These are phyloP conservation scores for Trachelus tabidus DNA, from an alignment of 2,888 invertebrate genomes.

Conservation along the genomic window DNA sequence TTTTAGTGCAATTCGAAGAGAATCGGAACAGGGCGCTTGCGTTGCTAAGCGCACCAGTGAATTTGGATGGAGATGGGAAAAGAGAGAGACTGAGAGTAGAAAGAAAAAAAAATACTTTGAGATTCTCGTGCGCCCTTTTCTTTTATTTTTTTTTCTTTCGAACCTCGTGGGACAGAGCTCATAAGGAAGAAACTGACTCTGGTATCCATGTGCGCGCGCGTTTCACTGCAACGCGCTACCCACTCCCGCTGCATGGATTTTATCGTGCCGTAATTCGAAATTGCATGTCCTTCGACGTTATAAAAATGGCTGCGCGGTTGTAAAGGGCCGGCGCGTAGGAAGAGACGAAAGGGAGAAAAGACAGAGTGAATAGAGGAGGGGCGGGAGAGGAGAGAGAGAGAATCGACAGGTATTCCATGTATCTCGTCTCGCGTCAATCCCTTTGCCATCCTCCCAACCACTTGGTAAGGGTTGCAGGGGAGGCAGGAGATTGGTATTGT, in stretches of 20 bases:
- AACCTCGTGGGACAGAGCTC: not conserved
- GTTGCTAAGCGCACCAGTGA: not conserved
- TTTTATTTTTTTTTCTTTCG: not conserved
- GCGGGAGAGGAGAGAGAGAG: too few species aligned
- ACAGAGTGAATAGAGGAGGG: too few species aligned
- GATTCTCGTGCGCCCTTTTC: not conserved
- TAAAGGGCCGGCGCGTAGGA: not conserved
- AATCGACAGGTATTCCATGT: not conserved
- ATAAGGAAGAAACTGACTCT: not conserved
- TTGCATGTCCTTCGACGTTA: slow-evolving; percentile 49
- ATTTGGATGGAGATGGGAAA: not conserved
- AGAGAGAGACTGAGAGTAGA: not conserved
- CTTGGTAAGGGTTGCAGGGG: not conserved
- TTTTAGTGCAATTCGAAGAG: not conserved
- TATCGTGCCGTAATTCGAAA: slow-evolving; percentile 51
- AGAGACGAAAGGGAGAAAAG: not conserved
- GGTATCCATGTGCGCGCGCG: slow-evolving; percentile 2
- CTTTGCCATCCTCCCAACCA: not conserved
- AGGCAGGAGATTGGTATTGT: not conserved
- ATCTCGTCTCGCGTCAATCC: not conserved
- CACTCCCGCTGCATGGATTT: slow-evolving; percentile 39
- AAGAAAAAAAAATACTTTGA: not conserved
- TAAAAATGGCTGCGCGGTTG: slow-evolving; percentile 37
- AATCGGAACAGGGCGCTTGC: not conserved
- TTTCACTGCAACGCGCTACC: slow-evolving; percentile 23